phyloP scores from a whole-genome alignment of 2,888 invertebrate species.

The Dolichomitus sp. region DNA sequence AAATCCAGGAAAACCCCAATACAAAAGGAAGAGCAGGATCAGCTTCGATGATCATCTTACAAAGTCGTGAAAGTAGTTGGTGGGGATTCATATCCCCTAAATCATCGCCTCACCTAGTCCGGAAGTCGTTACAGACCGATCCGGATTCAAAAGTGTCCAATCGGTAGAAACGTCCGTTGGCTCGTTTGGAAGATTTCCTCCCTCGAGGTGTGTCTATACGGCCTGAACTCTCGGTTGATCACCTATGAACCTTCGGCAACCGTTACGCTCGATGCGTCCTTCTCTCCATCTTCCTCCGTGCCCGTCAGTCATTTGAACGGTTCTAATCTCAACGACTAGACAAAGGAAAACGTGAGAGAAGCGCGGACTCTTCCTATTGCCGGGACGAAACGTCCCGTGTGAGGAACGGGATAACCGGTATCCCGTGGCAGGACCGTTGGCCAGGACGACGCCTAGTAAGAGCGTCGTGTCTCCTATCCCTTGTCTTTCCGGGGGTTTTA shows the following conservation, averaged over 20 bases:
- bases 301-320: constrained; percentile 71
- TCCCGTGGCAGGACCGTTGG: constrained; percentile 85
- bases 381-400: constrained; percentile 82
- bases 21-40: too few relatives aligned
- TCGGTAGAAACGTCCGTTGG: constrained; percentile 45
- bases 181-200: background rate
- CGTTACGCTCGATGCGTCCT: constrained; percentile 66
- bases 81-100: background rate
- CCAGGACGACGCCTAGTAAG: constrained; percentile 58
- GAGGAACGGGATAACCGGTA: constrained; percentile 84
- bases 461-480: constrained; percentile 59
- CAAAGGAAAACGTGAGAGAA: constrained; percentile 68
- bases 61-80: too few relatives aligned
- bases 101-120: background rate
- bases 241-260: constrained; percentile 74
- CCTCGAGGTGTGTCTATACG: background rate
- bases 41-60: too few relatives aligned
- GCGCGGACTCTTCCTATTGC: constrained; percentile 18
- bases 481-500: constrained; percentile 50
- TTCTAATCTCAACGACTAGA: constrained; percentile 76
- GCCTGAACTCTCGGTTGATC: constrained; percentile 73
- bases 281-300: constrained; percentile 62
- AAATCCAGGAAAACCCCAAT: too few relatives aligned
- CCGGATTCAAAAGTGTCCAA: constrained; percentile 33
- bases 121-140: constrained; percentile 24